Conservation (phyloP, 2,113 vertebrate genomes). For the Macrotus californicus region DNA sequence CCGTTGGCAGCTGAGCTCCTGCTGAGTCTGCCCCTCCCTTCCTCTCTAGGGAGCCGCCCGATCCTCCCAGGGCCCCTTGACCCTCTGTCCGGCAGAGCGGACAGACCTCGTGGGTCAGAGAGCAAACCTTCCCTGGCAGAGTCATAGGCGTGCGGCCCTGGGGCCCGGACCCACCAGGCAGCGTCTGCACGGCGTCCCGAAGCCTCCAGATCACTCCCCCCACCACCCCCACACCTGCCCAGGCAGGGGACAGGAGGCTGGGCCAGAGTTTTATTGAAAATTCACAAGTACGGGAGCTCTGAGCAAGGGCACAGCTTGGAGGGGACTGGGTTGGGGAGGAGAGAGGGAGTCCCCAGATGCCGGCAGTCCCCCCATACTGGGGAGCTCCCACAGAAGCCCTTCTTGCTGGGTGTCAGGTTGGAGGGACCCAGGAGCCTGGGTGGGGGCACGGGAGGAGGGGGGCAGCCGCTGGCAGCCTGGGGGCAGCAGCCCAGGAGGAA, state of each 20-base stretch:
- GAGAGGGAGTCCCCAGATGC: background rate
- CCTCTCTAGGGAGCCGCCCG: background rate
- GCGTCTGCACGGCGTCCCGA: fast-evolving
- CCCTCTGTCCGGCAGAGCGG: fast-evolving
- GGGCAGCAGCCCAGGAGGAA: background rate
- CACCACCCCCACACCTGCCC: fast-evolving
- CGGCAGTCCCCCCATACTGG: background rate
- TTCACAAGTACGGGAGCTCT: slow-evolving; percentile 17
- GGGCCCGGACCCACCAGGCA: too few relatives aligned
- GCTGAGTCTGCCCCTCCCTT: fast-evolving
- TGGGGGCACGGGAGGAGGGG: background rate
- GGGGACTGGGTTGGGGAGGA: background rate
- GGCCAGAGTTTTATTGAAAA: slow-evolving; percentile 52
- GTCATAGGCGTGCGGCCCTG: fast-evolving
- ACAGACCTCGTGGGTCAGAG: fast-evolving
- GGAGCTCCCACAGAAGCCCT: slow-evolving; percentile 43
- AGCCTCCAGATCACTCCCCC: fast-evolving
- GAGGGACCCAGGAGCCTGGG: background rate
- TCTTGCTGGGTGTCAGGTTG: slow-evolving; percentile 26
- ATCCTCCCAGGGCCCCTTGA: too few relatives aligned
- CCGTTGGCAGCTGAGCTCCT: fast-evolving
- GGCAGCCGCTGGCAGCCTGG: background rate
- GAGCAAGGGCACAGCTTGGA: slow-evolving; percentile 25
- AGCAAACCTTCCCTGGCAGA: background rate
- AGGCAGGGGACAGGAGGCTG: background rate